Conservation (phyloP, 2,797 vertebrate species). For the Falco rusticolus region DNA sequence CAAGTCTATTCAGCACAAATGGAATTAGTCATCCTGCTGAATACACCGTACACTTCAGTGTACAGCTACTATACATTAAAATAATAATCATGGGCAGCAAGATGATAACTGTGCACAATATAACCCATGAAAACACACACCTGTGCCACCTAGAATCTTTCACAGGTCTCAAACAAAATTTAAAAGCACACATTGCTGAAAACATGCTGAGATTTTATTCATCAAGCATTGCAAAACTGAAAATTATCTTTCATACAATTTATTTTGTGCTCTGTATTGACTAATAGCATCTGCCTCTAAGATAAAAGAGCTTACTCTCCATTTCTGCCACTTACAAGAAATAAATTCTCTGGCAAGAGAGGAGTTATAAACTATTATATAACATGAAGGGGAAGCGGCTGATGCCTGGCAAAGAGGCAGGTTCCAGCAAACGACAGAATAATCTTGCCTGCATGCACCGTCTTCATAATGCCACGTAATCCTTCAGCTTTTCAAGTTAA, state of each 20-base stretch:
- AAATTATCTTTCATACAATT: neutral
- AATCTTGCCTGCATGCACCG: neutral
- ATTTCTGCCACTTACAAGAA: neutral
- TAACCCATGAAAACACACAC: neutral
- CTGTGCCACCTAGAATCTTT: neutral
- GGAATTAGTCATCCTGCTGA: neutral
- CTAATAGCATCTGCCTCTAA: neutral
- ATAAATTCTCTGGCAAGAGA: neutral
- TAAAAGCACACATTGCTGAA: neutral
- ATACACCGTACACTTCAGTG: no score
- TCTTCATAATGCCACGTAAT: neutral
- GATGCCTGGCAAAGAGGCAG: neutral
- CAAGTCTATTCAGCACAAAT: neutral
- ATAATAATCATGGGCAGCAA: neutral
- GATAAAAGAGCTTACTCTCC: neutral
- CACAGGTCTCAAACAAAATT: neutral
- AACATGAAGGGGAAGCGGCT: neutral
- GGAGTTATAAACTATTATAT: neutral
- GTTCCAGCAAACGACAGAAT: neutral
- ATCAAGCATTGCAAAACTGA: neutral
- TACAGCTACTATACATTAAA: neutral
- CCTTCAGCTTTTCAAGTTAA: neutral
- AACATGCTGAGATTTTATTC: neutral
- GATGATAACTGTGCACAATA: neutral
- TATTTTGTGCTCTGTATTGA: neutral